Conservation (phyloP, 2,797 vertebrate genomes). For the Perodicticus potto region DNA sequence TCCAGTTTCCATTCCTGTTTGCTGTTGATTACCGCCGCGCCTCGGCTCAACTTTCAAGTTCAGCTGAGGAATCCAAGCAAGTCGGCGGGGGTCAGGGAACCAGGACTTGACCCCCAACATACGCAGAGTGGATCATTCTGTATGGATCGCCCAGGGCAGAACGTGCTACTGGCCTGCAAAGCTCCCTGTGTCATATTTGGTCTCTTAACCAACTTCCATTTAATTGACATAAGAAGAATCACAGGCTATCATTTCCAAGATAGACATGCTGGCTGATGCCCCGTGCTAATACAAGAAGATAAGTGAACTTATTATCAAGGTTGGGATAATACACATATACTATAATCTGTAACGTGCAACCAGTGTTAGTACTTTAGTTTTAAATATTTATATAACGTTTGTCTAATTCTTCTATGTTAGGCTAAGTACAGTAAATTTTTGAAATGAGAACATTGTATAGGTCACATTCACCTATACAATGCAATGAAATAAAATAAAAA, state of each 20-base stretch:
- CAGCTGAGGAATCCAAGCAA: no score
- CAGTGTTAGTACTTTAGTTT: neutral
- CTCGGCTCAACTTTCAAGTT: no score
- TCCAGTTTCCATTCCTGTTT: no score
- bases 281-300: neutral
- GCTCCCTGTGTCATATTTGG: neutral
- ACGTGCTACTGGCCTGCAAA: neutral
- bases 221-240: neutral
- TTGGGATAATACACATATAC: neutral
- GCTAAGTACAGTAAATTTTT: neutral
- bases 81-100: no score
- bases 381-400: neutral
- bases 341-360: neutral
- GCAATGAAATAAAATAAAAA: neutral
- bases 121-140: neutral
- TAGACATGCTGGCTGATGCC: neutral
- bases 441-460: neutral
- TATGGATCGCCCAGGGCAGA: neutral
- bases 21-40: no score
- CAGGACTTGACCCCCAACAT: no score
- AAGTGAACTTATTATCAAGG: neutral
- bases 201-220: neutral
- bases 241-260: neutral
- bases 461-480: neutral
- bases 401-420: neutral